Percentiles rank a stretch among this genome's conserved stretches.
phyloP scores from a whole-genome alignment of 2,888 invertebrate genomes.

The Drosophila falleni region DNA sequence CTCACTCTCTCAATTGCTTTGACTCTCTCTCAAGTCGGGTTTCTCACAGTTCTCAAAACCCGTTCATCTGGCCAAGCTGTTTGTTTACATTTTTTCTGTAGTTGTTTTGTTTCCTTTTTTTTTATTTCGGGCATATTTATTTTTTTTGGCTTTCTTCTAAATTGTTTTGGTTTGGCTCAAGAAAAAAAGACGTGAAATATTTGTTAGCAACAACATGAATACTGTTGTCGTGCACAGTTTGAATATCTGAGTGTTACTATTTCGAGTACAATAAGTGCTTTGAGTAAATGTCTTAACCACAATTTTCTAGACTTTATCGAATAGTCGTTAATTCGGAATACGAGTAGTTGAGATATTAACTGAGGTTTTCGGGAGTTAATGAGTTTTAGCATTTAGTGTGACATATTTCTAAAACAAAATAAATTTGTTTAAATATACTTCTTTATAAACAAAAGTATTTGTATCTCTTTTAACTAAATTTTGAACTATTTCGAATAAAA shows the following conservation, averaged over 20 bases:
- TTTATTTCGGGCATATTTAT: conserved; percentile 15
- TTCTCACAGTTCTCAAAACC: conserved; percentile 50
- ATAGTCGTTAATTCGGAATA: background rate
- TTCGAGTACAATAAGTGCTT: background rate
- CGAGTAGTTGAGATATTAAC: background rate
- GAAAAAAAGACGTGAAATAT: conserved; percentile 46
- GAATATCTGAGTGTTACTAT: background rate
- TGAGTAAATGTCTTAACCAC: conserved; percentile 30
- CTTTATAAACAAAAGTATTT: background rate
- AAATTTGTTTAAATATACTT: too few species aligned
- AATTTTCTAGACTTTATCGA: conserved; percentile 18
- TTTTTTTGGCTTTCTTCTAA: conserved; percentile 54
- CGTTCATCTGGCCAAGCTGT: conserved; percentile 65
- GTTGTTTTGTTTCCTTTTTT: conserved; percentile 48
- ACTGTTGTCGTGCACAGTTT: conserved; percentile 12
- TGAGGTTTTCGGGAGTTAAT: background rate
- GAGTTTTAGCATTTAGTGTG: background rate
- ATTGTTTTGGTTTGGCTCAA: conserved; percentile 42
- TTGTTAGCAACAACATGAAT: conserved; percentile 56
- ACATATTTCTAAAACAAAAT: background rate
- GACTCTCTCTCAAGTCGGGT: background rate
- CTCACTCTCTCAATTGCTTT: conserved; percentile 5
- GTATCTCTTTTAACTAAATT: too few species aligned
- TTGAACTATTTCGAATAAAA: too few species aligned
- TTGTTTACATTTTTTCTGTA: conserved; percentile 77